Evolutionary conservation across 1,140 invertebrate species (phyloP).

Genomic region (Nixonia krombeini): DNA sequence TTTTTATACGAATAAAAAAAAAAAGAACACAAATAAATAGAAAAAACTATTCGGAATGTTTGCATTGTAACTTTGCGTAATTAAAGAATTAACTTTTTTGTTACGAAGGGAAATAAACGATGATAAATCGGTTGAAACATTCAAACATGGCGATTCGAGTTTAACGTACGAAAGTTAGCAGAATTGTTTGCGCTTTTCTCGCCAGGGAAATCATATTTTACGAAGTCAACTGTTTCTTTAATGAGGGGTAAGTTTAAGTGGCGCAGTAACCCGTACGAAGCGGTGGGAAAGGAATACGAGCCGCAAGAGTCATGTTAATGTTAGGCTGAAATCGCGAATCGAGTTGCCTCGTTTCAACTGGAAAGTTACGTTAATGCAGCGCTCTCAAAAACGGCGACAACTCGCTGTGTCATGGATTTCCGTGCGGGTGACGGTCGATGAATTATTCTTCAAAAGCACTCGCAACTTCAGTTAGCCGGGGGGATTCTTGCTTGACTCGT

Average conservation of each 20-base stretch:
- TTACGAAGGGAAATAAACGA: too few relatives aligned
- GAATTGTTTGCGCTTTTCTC: too few relatives aligned
- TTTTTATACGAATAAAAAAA: conserved; percentile 17
- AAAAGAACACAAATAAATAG: too few relatives aligned
- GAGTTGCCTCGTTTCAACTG: conserved; percentile 9
- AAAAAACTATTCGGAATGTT: too few relatives aligned
- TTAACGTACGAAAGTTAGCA: too few relatives aligned
- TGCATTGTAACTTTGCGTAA: too few relatives aligned
- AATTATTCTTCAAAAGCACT: conserved; percentile 26
- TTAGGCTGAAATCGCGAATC: too few relatives aligned
- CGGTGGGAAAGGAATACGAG: conserved; percentile 19
- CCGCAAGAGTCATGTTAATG: too few relatives aligned
- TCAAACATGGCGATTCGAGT: too few relatives aligned
- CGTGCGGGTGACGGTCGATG: conserved; percentile 15
- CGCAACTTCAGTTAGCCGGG: conserved; percentile 8
- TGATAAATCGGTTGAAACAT: too few relatives aligned
- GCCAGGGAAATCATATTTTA: too few relatives aligned
- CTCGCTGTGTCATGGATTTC: conserved; percentile 15
- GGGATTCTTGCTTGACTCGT: conserved; percentile 3
- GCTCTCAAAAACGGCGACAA: conserved; percentile 7
- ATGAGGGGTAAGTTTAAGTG: conserved; percentile 12
- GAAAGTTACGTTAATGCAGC: conserved; percentile 18
- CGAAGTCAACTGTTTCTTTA: conserved; percentile 15
- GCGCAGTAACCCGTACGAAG: conserved; percentile 1
- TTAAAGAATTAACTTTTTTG: too few relatives aligned